Percentiles rank a stretch among this genome's conserved stretches.
phyloP scores from a whole-genome alignment of 2,888 invertebrate genomes.

The Argynnis bischoffii region DNA sequence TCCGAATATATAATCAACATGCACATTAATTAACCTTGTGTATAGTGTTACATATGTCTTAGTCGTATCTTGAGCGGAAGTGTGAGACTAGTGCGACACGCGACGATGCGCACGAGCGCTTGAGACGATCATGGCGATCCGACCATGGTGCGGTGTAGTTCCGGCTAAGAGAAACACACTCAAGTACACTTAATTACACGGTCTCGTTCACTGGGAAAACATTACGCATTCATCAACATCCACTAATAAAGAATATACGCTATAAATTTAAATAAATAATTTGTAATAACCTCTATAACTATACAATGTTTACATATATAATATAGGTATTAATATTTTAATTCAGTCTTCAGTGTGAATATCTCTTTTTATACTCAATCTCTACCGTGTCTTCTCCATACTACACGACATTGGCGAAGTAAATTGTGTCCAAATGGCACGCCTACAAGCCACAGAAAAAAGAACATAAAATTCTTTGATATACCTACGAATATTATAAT shows the following conservation, averaged over 20 bases:
- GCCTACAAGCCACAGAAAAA: no score
- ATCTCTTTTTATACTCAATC: no score
- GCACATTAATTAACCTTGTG: conserved; percentile 13
- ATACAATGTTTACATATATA: no score
- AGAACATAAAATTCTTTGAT: background rate
- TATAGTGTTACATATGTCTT: conserved; percentile 7
- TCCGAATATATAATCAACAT: no score
- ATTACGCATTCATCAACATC: conserved; percentile 14
- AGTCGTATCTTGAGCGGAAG: conserved; percentile 25
- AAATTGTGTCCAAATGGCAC: no score
- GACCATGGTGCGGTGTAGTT: conserved; percentile 25
- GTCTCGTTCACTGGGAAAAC: conserved; percentile 14
- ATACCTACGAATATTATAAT: background rate
- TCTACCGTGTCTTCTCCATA: no score
- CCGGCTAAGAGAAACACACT: conserved; percentile 34
- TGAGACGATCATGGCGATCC: conserved; percentile 21
- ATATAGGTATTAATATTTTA: no score
- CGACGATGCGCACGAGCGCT: conserved; percentile 37
- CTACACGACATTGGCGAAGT: no score
- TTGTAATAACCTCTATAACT: background rate
- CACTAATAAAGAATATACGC: conserved; percentile 9
- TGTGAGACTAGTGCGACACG: conserved; percentile 36
- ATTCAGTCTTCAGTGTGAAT: no score
- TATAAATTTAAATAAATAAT: background rate
- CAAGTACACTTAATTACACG: conserved; percentile 27